Percentiles rank a stretch among this genome's conserved stretches.
Evolutionary conservation across 2,888 invertebrate genomes (phyloP).

Genomic region (Macrophya annulata): DNA sequence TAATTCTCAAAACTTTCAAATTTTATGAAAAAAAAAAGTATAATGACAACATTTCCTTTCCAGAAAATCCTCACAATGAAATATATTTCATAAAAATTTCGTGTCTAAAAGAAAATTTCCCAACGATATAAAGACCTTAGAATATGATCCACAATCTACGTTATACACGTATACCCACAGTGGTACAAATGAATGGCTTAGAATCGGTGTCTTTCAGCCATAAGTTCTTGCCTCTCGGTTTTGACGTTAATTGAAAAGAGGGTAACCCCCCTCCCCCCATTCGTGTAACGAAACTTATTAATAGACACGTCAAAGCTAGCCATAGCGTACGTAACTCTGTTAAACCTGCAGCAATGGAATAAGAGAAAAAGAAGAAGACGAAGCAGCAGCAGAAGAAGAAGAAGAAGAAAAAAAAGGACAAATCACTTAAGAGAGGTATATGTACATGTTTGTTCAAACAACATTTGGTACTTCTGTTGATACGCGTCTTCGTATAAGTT

Average conservation of each 20-base stretch:
- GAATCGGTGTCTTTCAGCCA: neutral
- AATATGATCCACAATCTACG: neutral
- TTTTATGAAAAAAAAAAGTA: neutral
- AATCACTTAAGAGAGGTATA: conserved; percentile 41
- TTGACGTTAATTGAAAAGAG: conserved; percentile 41
- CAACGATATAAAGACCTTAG: neutral
- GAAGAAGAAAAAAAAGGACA: conserved; percentile 26
- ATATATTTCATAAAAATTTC: neutral
- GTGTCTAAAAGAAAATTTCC: neutral
- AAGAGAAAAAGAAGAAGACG: neutral
- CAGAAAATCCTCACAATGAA: too few relatives aligned
- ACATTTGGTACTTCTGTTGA: conserved; percentile 42
- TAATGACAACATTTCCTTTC: neutral
- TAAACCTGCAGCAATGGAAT: conserved; percentile 8
- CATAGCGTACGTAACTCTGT: neutral
- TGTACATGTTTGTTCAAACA: conserved; percentile 46
- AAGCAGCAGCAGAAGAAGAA: neutral
- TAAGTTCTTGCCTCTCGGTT: neutral
- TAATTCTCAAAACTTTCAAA: neutral
- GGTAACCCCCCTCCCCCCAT: neutral
- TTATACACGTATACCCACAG: neutral
- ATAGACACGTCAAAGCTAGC: conserved; percentile 41
- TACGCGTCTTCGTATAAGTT: neutral
- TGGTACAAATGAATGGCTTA: neutral
- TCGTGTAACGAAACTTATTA: conserved; percentile 46